These are phyloP conservation scores for Lycocorax pyrrhopterus DNA, from an alignment of 2,113 vertebrate species.

Conservation along the genomic window DNA sequence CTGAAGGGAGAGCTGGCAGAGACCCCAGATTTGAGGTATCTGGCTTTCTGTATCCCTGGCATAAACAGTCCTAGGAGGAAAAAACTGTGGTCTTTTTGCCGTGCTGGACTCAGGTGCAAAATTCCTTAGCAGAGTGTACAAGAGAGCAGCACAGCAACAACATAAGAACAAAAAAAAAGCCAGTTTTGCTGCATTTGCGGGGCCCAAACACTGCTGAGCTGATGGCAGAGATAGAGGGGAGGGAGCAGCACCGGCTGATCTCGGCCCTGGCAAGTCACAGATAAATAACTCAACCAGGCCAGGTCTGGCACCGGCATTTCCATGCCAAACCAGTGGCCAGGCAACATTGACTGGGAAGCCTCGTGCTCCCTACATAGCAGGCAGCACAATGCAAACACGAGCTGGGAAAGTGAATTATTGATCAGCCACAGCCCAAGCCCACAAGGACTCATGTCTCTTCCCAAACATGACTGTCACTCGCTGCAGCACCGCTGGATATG, in stretches of 20 bases:
- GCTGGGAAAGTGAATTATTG: background rate
- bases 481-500: background rate
- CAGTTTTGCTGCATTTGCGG: background rate
- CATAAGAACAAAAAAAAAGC: background rate
- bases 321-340: background rate
- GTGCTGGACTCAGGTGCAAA: background rate
- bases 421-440: background rate
- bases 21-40: background rate
- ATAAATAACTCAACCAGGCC: background rate
- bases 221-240: background rate
- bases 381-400: background rate
- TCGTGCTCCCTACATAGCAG: background rate
- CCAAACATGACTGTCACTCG: fast-evolving
- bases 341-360: background rate
- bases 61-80: background rate
- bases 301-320: background rate
- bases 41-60: slow-evolving; percentile 28
- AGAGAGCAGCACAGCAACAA: background rate
- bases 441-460: background rate
- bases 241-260: background rate
- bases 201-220: background rate
- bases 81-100: background rate
- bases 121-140: fast-evolving
- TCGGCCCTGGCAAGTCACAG: background rate
- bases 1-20: slow-evolving; percentile 30